A percentile compares a stretch with the other conserved stretches of the same genome.
Evolutionary conservation across 1,140 invertebrate species (phyloP).

Genomic region (Hydropsyche tenuis): DNA sequence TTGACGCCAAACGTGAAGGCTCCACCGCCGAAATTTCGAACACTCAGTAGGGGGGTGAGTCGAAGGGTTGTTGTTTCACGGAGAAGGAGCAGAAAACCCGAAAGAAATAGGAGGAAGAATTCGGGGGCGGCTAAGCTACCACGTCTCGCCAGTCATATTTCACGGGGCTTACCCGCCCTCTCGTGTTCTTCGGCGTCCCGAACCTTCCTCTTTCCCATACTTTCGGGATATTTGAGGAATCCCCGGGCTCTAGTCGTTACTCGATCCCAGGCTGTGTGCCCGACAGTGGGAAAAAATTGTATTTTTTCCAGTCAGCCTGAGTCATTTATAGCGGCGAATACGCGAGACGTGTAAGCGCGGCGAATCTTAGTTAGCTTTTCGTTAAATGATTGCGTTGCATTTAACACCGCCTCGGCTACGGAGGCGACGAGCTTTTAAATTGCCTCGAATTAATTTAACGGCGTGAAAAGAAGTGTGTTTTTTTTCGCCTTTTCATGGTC

Average conservation of each 20-base stretch:
- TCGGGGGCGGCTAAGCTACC: slow-evolving; percentile 40
- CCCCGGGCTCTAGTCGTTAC: slow-evolving; percentile 37
- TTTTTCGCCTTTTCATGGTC: background rate
- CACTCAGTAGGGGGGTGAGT: background rate
- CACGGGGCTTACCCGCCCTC: slow-evolving; percentile 44
- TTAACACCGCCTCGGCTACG: background rate
- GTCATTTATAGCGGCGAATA: too few relatives aligned
- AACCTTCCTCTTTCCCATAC: slow-evolving; percentile 31
- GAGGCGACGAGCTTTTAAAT: slow-evolving; percentile 15
- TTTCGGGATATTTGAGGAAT: slow-evolving; percentile 31
- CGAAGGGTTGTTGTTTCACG: slow-evolving; percentile 20
- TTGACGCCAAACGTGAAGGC: slow-evolving; percentile 22
- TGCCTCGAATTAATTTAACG: slow-evolving; percentile 23
- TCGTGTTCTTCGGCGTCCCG: slow-evolving; percentile 23
- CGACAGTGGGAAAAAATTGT: slow-evolving; percentile 5
- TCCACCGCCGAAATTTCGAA: slow-evolving; percentile 3
- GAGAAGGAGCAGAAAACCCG: background rate
- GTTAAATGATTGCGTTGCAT: slow-evolving; percentile 16
- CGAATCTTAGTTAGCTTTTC: background rate
- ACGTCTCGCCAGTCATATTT: slow-evolving; percentile 49
- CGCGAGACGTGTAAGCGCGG: too few relatives aligned
- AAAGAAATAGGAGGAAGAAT: background rate
- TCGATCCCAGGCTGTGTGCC: slow-evolving; percentile 43
- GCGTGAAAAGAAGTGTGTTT: background rate
- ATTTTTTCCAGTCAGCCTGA: too few relatives aligned